Evolutionary conservation across 2,113 vertebrate genomes (phyloP).

Genomic region (Mus musculus): DNA sequence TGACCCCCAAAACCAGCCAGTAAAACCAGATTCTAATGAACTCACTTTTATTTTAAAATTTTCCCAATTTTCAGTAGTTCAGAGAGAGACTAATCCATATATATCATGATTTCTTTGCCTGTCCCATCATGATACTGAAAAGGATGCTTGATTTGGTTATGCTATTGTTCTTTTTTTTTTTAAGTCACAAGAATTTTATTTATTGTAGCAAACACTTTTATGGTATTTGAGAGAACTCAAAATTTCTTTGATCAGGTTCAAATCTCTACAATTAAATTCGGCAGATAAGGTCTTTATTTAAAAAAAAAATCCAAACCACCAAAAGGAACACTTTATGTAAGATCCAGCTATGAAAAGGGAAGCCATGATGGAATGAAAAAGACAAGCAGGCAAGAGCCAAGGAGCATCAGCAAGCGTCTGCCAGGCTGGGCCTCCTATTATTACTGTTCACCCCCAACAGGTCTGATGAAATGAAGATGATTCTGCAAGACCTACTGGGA

Average conservation of each 20-base stretch:
- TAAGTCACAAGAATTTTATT: conserved; percentile 62
- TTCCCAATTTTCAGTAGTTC: no score
- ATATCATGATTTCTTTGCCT: no score
- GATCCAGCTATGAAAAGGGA: conserved; percentile 60
- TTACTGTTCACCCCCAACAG: background rate
- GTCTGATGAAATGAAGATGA: background rate
- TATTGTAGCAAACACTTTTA: conserved; percentile 57
- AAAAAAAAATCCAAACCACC: conserved; percentile 21
- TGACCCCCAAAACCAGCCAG: no score
- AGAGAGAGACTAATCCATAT: no score
- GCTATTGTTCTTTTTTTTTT: no score
- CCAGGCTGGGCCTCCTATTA: background rate
- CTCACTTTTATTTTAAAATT: no score
- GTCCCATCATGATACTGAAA: no score
- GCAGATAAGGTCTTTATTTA: conserved; percentile 29
- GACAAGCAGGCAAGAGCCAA: background rate
- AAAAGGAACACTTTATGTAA: conserved; percentile 48
- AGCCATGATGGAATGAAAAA: conserved; percentile 32
- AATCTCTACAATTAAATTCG: conserved; percentile 44
- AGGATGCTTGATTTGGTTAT: no score
- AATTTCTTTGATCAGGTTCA: conserved; percentile 18
- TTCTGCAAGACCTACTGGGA: background rate
- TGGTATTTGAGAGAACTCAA: conserved; percentile 55
- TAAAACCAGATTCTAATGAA: no score
- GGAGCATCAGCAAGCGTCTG: conserved; percentile 5